phyloP scores from a whole-genome alignment of 2,113 vertebrate genomes.

The Neodontobutis hainanensis region DNA sequence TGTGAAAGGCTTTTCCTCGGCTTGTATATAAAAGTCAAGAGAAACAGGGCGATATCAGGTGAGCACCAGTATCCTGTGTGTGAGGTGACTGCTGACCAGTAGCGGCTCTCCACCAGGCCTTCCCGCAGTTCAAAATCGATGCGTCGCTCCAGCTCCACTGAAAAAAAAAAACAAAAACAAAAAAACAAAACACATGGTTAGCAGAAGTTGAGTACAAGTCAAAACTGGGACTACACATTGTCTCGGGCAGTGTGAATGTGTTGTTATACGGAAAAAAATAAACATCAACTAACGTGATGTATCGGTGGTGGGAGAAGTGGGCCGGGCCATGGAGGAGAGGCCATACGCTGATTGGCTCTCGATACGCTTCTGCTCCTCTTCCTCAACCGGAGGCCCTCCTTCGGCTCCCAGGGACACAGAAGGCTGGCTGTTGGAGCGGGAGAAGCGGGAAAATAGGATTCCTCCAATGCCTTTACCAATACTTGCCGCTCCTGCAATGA shows the following conservation, averaged over 20 bases:
- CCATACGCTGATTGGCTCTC: constrained; percentile 69
- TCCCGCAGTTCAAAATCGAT: constrained; percentile 97
- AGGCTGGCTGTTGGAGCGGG: constrained; percentile 83
- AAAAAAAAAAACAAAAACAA: too few relatives aligned
- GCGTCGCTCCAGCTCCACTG: constrained; percentile 95
- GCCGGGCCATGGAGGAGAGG: constrained; percentile 78
- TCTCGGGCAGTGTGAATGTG: too few relatives aligned
- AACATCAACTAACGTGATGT: constrained; percentile 79
- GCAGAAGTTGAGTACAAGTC: background rate
- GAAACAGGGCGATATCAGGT: constrained; percentile 94
- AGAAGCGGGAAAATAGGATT: constrained; percentile 95
- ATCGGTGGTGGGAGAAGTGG: constrained; percentile 83
- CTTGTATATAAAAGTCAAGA: constrained; percentile 95
- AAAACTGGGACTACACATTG: background rate
- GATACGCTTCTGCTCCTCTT: constrained; percentile 85
- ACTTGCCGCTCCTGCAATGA: constrained; percentile 88
- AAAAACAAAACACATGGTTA: background rate
- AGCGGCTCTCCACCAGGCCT: constrained; percentile 95
- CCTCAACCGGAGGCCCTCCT: constrained; percentile 74
- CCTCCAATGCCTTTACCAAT: constrained; percentile 96
- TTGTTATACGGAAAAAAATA: background rate
- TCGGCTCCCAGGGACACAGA: constrained; percentile 76
- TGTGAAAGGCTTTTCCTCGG: constrained; percentile 70
- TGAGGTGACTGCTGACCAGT: constrained; percentile 97
- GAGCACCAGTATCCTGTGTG: constrained; percentile 98